Base-by-base conservation (phyloP, 2,888 invertebrate species). In the Sesamia inferens region DNA sequence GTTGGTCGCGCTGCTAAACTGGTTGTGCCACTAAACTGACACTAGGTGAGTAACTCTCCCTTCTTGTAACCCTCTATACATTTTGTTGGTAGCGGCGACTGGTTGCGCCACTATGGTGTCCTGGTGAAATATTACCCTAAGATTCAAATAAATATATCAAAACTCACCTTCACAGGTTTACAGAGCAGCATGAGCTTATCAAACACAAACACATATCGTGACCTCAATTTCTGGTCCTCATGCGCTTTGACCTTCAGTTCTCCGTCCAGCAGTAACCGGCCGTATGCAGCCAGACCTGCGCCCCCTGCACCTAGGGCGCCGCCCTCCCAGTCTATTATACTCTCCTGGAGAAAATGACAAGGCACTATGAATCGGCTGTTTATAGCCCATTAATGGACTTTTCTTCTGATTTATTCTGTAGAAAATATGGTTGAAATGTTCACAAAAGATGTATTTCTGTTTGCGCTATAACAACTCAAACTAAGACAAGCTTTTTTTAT, bases 121-220 rank as follows among this genome's bases (percentile, higher is more conserved):
- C n/a, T n/a, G n/a, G n/a, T n/a, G n/a, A n/a, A n/a, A n/a, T n/a
- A n/a, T n/a, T n/a, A n/a, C 11, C n/a, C 54, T 54, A 54, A n/a
- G n/a, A 54, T 55, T 22, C n/a, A 55, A 22, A 55, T 55, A 55
- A n/a, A 39, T 6, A 0, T 31, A 22, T 16, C 11, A 2, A 19
- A 65, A 24, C 47, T 67, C 55, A 98, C 98, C 97, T 98, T 97
- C 57, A 97, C 96, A 16, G 98, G 97, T 94, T 99, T 99, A 94
- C 99, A 99, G 92, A 99, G 97, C 90, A 99, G 97, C 96, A 99
- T 98, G 80, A 99, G 98, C 96, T 99, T 99, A 94, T 99, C 99
- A 94, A 99, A 99, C 74, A 99, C 98, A 96, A 99, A 99, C 47
- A 99, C 98, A 93, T 99, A 99, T 92, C 99, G 97, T 66, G 97